Evolutionary conservation across 1,140 invertebrate species (phyloP).

Genomic region (Macrobrachium nipponense): DNA sequence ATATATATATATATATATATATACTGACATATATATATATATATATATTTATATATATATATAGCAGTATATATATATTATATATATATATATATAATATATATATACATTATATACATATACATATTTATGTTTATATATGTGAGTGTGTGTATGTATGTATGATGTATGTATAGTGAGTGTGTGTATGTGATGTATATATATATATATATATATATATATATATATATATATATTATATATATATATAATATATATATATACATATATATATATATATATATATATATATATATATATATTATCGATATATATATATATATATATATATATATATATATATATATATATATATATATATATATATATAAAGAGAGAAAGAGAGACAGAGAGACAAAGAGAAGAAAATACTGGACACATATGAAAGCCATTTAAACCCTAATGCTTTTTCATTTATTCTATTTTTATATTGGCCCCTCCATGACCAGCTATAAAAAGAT

Average conservation of each 20-base stretch:
- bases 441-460: background rate
- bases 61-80: conserved; percentile 24
- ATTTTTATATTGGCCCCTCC: background rate
- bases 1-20: background rate
- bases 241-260: background rate
- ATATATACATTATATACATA: conserved; percentile 4
- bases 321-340: conserved; percentile 24
- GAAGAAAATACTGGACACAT: no score
- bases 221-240: background rate
- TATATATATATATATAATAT: conserved; percentile 19
- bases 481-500: background rate
- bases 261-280: background rate
- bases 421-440: background rate
- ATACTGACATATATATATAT: background rate
- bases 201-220: conserved; percentile 20
- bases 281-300: background rate
- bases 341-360: conserved; percentile 19
- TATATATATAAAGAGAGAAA: conserved; percentile 20
- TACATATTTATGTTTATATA: background rate
- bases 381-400: no score
- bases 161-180: no score
- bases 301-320: conserved; percentile 3
- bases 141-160: no score
- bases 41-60: background rate
- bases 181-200: background rate